phyloP scores from a whole-genome alignment of 2,113 vertebrate species.

The Urocynchramus pylzowi region DNA sequence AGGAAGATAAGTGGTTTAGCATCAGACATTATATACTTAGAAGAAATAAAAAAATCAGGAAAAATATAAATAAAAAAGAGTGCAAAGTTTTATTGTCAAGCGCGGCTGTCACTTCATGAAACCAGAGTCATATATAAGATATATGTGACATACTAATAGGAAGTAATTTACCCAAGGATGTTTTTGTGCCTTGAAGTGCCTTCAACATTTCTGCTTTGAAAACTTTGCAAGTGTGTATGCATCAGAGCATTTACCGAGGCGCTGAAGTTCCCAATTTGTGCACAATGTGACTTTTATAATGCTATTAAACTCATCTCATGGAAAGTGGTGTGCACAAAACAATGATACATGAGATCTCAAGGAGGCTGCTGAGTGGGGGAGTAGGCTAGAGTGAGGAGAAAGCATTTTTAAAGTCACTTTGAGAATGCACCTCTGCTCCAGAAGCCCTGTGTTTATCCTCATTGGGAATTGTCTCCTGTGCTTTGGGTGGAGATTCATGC shows the following conservation, averaged over 20 bases:
- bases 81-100: conserved; percentile 81
- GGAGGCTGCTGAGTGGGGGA: conserved; percentile 36
- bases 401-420: conserved; percentile 70
- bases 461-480: background rate
- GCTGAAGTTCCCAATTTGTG: conserved; percentile 76
- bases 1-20: conserved; percentile 42
- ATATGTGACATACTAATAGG: conserved; percentile 85
- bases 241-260: conserved; percentile 59
- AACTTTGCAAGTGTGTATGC: conserved; percentile 73
- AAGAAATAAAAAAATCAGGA: conserved; percentile 64
- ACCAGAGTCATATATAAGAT: conserved; percentile 79
- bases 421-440: conserved; percentile 8
- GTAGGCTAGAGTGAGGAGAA: conserved; percentile 18
- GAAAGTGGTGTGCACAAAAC: conserved; percentile 70
- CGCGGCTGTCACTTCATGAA: conserved; percentile 77
- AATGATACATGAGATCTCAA: conserved; percentile 73
- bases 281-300: conserved; percentile 81
- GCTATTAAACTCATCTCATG: conserved; percentile 75
- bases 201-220: conserved; percentile 70
- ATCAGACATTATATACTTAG: conserved; percentile 63
- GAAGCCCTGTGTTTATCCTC: conserved; percentile 26
- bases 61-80: conserved; percentile 80
- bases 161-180: conserved; percentile 85
- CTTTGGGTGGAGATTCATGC: background rate
- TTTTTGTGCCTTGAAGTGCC: conserved; percentile 81